phyloP scores from a whole-genome alignment of 1,140 invertebrate genomes.

The Mylabris phalerata region DNA sequence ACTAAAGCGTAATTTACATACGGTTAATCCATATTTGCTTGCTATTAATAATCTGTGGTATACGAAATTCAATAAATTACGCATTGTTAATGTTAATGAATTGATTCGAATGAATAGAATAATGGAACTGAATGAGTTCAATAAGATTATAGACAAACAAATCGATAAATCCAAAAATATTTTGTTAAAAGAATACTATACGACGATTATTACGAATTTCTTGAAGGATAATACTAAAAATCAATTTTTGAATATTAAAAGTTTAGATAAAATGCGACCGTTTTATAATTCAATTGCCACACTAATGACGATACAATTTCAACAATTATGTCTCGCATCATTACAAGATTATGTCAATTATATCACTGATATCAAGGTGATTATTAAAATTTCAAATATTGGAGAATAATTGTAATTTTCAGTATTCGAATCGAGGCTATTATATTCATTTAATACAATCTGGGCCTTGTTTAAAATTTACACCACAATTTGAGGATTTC shows the following conservation, averaged over 20 bases:
- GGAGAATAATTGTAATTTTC: slow-evolving; percentile 22
- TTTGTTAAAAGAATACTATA: slow-evolving; percentile 55
- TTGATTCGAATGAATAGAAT: slow-evolving; percentile 48
- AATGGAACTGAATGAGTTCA: slow-evolving; percentile 57
- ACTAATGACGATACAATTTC: slow-evolving; percentile 80
- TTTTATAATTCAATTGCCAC: slow-evolving; percentile 81
- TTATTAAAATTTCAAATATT: background rate
- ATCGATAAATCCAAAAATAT: slow-evolving; percentile 50
- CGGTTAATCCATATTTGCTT: slow-evolving; percentile 74
- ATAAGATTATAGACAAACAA: slow-evolving; percentile 48
- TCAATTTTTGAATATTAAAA: slow-evolving; percentile 61
- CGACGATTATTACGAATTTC: slow-evolving; percentile 56
- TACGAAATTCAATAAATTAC: slow-evolving; percentile 39
- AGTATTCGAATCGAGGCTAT: slow-evolving; percentile 68
- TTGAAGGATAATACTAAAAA: slow-evolving; percentile 66
- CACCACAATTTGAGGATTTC: slow-evolving; percentile 72
- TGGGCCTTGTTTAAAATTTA: slow-evolving; percentile 49
- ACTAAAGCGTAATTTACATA: slow-evolving; percentile 60
- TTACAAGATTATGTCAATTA: slow-evolving; percentile 72
- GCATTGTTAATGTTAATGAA: slow-evolving; percentile 46
- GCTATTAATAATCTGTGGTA: slow-evolving; percentile 79
- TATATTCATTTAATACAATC: slow-evolving; percentile 59
- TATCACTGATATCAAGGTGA: slow-evolving; percentile 64
- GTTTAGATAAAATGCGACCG: slow-evolving; percentile 56
- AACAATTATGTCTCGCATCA: slow-evolving; percentile 71